Evolutionary conservation across 2,888 invertebrate species (phyloP).

Genomic region (Tolmerus cingulatus): DNA sequence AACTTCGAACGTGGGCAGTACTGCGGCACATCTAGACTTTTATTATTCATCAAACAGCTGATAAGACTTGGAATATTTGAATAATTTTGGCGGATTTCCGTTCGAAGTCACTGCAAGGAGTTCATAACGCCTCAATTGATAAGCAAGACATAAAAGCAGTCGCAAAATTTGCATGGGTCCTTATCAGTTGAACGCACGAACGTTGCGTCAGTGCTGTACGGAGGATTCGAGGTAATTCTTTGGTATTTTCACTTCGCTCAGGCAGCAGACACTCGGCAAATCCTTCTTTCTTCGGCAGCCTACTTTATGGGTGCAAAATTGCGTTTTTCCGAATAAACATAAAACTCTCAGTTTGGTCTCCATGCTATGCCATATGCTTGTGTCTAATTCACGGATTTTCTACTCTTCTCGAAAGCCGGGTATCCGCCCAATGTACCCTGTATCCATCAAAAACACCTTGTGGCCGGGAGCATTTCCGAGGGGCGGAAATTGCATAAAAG

Average conservation of each 20-base stretch:
- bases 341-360: neutral
- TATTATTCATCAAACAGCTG: neutral
- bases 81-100: neutral
- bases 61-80: neutral
- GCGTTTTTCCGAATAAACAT: neutral
- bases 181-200: neutral
- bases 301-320: neutral
- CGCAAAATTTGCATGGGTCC: neutral
- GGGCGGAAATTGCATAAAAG: slow-evolving; percentile 1
- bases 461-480: neutral
- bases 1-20: neutral
- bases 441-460: neutral
- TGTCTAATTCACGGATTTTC: neutral
- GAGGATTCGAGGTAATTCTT: neutral
- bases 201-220: neutral
- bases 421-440: neutral
- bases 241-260: neutral
- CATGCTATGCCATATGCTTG: neutral
- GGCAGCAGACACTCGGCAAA: neutral
- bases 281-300: neutral
- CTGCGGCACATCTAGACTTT: neutral
- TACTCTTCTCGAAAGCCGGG: neutral
- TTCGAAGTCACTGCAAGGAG: neutral
- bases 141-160: neutral
- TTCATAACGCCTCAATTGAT: neutral